Base-by-base conservation (phyloP, 2,113 vertebrate genomes). In the Gnathonemus echidnorhynchus region DNA sequence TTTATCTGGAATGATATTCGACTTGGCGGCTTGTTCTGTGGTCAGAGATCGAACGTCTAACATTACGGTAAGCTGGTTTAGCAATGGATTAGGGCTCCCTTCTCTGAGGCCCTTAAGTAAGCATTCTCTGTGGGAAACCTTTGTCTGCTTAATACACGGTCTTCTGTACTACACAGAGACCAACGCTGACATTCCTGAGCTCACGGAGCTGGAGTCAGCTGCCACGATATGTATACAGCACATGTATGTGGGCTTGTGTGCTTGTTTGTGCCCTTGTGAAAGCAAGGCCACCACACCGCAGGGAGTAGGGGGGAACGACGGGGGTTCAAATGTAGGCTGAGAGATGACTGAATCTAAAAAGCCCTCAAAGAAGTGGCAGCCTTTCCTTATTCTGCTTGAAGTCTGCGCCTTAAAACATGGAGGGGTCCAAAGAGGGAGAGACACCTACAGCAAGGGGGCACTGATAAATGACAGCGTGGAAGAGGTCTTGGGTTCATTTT, bases 51-150 rank as follows among this genome's bases (percentile, higher is more conserved):
- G 19, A 62, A 21, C 7, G 35, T 24, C 31, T 62, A 46, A 66
- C 56, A 46, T 88, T 35, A 66, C 31, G 19, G 53, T 27, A 45
- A 87, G 86, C 86, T 50, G 53, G 56, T 66, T 88, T 88, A 42
- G 87, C 56, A 17, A 17, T 50, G 86, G 87, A 62, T 88, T 87
- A 87, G 86, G n/a, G 13, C 5, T 35, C 27, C 50, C 86, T 56
- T 19, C 86, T 35, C 48, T 19, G 24, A n/a, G 48, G 84, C n/a
- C 84, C 86, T 48, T 85, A 50, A 87, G 5, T 24, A 87, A 87
- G 45, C 24, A 87, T 52, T 15, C 86, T 87, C 46, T 87, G 86
- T 56, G 86, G 86, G 86, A 87, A 87, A 53, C 24, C 19, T 87
- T 52, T 53, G n/a, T 46, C 48, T 52, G 21, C 24, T 87, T 87